phyloP scores from a whole-genome alignment of 2,113 vertebrate genomes.

The Poeciliopsis retropinna region DNA sequence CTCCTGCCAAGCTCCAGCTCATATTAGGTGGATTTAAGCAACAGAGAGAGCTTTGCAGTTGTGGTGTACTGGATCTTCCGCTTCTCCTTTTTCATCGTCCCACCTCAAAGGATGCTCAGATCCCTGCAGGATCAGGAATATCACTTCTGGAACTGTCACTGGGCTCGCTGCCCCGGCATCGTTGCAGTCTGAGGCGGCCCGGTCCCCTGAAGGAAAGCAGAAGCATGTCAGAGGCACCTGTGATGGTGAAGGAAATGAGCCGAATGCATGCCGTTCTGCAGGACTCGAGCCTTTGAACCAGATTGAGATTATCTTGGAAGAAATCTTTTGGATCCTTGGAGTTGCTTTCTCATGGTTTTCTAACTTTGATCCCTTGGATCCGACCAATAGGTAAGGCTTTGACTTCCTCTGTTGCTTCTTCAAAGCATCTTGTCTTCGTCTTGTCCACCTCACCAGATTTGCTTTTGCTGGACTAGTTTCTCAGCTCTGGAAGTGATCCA shows the following conservation, averaged over 20 bases:
- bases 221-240: conserved; percentile 57
- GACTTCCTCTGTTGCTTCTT: conserved; percentile 27
- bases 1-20: conserved; percentile 41
- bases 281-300: conserved; percentile 55
- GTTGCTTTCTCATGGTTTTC: conserved; percentile 48
- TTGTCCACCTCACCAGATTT: not conserved
- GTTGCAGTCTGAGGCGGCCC: conserved; percentile 37
- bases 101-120: conserved; percentile 62
- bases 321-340: conserved; percentile 36
- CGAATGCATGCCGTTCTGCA: conserved; percentile 35
- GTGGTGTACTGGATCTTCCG: conserved; percentile 50
- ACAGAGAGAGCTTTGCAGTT: conserved; percentile 34
- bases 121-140: conserved; percentile 54
- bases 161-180: conserved; percentile 28
- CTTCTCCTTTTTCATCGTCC: conserved; percentile 10
- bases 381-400: conserved; percentile 65
- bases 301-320: conserved; percentile 48
- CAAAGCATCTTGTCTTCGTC: not conserved
- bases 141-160: conserved; percentile 23
- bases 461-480: not conserved
- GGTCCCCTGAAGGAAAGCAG: conserved; percentile 42
- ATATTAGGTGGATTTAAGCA: conserved; percentile 58
- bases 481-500: not conserved
- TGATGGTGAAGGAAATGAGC: conserved; percentile 54
- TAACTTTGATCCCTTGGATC: conserved; percentile 50